A percentile compares a stretch with the other conserved stretches of the same genome.
phyloP scores from a whole-genome alignment of 2,113 vertebrate species.

The Archocentrus centrarchus region DNA sequence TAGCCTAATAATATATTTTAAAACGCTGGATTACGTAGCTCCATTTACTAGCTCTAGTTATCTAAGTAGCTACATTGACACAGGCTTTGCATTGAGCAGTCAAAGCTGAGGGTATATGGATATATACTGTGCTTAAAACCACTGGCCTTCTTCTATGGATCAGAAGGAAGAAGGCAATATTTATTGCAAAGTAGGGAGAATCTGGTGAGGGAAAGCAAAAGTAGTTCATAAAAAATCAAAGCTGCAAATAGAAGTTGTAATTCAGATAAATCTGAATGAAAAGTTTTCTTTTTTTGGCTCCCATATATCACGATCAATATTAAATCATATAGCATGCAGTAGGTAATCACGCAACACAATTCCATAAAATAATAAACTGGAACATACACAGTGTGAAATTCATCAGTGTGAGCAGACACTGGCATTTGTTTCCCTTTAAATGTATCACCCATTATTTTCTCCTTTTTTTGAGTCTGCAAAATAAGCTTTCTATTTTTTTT shows the following conservation, averaged over 20 bases:
- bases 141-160: background rate
- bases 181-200: background rate
- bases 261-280: background rate
- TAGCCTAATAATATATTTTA: slow-evolving; percentile 22
- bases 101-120: background rate
- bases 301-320: slow-evolving; percentile 40
- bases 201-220: background rate
- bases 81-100: background rate
- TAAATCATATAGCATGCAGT: slow-evolving; percentile 14
- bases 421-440: background rate
- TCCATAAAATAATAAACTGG: slow-evolving; percentile 1
- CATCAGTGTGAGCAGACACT: background rate
- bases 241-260: background rate
- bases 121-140: background rate
- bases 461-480: background rate
- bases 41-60: slow-evolving; percentile 6
- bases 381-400: background rate
- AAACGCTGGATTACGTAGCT: slow-evolving; percentile 31
- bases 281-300: background rate
- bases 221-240: background rate
- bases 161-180: background rate
- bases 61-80: background rate
- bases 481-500: background rate
- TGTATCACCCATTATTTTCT: slow-evolving; percentile 4
- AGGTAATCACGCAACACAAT: slow-evolving; percentile 24